Base-by-base conservation (phyloP, 2,113 vertebrate genomes). In the Formicarius rufipectus region DNA sequence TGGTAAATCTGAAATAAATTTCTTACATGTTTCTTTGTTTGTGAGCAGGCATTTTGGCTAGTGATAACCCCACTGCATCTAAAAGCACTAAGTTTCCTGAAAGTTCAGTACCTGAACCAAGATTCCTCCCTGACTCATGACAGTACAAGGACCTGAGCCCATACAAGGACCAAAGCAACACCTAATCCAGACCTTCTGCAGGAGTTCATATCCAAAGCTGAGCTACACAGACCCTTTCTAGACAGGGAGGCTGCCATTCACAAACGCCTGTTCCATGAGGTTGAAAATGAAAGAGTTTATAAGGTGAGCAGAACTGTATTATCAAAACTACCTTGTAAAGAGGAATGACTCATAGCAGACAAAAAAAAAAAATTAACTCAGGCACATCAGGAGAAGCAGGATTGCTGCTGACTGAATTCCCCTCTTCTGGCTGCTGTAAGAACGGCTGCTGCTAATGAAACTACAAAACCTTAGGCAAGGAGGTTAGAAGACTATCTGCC, bases 401-500 rank as follows among this genome's bases (percentile, higher is more conserved):
- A 83, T 50, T 76, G 62, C 84, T 77, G 63, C 27, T 76, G 84
- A 76, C 45, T 72, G 52, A 94, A 94, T 94, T 97, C 69, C 69
- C 90, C 80, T 94, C 85, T 96, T 93, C 90, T 90, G 90, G 85
- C 60, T 81, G 80, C 18, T 92, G 35, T 56, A n/a, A 72, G 90
- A 96, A 96, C 0, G 13, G 77, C 85, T 90, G 79, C 85, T 67
- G 59, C 74, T 93, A 91, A 69, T 74, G 93, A 94, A 97, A 96
- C 47, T 90, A 69, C 71, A 69, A 90, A 94, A 84, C 39, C 79
- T 87, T 77, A 90, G 35, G 90, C 84, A 86, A 89, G 67, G 13
- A 94, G 85, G 47, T 68, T 96, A 74, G 74, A 76, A 81, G 78
- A 94, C 87, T 95, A 95, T 95, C 92, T 91, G 74, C 40, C 90